phyloP scores from a whole-genome alignment of 2,888 invertebrate species.

The Volucella zonaria region DNA sequence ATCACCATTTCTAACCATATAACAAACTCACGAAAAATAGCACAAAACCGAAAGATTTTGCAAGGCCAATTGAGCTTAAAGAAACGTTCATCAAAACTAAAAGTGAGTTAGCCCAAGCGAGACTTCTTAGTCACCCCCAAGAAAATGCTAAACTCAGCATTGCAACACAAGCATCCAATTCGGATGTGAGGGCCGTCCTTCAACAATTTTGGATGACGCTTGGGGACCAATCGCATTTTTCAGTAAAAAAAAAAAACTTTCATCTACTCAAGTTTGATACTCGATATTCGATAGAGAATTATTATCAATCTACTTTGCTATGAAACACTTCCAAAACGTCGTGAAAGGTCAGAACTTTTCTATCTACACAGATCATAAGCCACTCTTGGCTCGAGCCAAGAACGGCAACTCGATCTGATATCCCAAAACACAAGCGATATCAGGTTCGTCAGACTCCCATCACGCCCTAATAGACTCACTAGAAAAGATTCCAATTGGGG shows the following conservation, averaged over 20 bases:
- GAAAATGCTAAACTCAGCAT: no score
- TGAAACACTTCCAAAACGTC: slow-evolving; percentile 79
- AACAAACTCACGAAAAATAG: neutral
- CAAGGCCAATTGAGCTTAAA: no score
- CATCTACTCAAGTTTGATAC: slow-evolving; percentile 15
- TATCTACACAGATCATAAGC: slow-evolving; percentile 76
- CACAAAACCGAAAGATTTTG: no score
- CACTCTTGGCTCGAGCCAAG: slow-evolving; percentile 71
- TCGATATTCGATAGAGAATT: slow-evolving; percentile 37
- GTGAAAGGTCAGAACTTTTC: slow-evolving; percentile 78
- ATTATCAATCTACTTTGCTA: slow-evolving; percentile 51
- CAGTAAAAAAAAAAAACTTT: slow-evolving; percentile 20
- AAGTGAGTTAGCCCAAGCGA: no score
- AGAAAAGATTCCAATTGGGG: no score
- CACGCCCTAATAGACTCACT: no score
- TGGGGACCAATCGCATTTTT: slow-evolving; percentile 47
- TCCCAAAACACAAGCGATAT: no score
- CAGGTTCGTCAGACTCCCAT: no score
- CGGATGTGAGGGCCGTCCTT: slow-evolving; percentile 15
- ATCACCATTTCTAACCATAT: slow-evolving; percentile 35
- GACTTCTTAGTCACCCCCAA: no score
- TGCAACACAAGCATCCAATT: slow-evolving; percentile 23
- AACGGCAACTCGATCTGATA: no score
- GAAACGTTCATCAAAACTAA: no score
- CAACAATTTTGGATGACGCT: neutral